These are phyloP conservation scores for Phrynocephalus vlangalii DNA, from an alignment of 2,797 vertebrate species.

Conservation along the genomic window DNA sequence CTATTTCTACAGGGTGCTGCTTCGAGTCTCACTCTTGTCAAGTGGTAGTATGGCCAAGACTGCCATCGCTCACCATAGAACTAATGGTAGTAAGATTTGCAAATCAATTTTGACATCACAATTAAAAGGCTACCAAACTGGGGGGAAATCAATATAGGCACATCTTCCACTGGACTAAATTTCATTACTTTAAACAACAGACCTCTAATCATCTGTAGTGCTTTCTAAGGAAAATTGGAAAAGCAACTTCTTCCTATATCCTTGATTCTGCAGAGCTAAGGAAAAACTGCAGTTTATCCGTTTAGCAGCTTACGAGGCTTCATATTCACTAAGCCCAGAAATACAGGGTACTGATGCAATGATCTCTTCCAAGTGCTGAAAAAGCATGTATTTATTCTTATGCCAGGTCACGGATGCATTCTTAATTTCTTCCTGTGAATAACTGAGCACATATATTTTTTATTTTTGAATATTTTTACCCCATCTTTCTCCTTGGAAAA, in stretches of 20 bases:
- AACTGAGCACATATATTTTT: too few species aligned
- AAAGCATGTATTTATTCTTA: not conserved
- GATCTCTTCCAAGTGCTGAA: not conserved
- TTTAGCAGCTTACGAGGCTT: constrained; percentile 45
- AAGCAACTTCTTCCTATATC: constrained; percentile 33
- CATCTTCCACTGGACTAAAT: constrained; percentile 29
- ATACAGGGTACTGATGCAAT: not conserved
- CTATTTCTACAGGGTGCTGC: constrained; percentile 14
- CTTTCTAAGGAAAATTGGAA: constrained; percentile 27
- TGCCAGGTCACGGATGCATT: not conserved
- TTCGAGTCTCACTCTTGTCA: not conserved
- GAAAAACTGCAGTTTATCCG: constrained; percentile 41
- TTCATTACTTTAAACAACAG: not conserved
- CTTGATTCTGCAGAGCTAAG: constrained; percentile 13
- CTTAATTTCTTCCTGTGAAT: too few species aligned
- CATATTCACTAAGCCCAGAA: constrained; percentile 15
- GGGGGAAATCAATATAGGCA: constrained; percentile 26
- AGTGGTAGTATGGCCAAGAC: not conserved
- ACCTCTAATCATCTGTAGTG: not conserved
- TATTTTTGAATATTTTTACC: too few species aligned
- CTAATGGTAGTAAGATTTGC: constrained; percentile 3
- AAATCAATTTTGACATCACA: constrained; percentile 34
- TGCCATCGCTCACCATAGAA: constrained; percentile 28
- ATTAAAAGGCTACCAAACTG: constrained; percentile 16
- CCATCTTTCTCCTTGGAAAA: too few species aligned